Percentiles rank a stretch among this genome's conserved stretches.
Conservation (phyloP, 2,797 vertebrate genomes). For the Myotis daubentonii region DNA sequence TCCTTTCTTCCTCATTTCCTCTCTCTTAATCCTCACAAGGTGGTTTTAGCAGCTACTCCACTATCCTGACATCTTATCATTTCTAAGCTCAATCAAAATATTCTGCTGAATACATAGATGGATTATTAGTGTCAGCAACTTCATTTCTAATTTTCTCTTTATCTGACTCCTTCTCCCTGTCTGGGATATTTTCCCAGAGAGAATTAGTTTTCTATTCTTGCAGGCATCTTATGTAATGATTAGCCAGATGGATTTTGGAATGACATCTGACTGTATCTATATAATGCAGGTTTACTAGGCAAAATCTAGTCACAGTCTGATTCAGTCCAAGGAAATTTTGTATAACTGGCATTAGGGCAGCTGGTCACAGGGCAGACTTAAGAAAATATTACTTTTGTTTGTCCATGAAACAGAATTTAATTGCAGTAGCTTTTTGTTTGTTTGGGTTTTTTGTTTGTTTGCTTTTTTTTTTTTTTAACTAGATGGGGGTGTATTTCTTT, state of each 20-base stretch:
- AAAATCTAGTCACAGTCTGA: not conserved
- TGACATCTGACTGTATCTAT: not conserved
- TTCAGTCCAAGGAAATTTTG: not conserved
- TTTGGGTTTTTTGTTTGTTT: no score
- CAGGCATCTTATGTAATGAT: constrained; percentile 23
- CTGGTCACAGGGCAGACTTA: not conserved
- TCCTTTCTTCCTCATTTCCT: not conserved
- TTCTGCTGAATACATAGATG: constrained; percentile 20
- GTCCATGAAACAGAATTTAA: not conserved
- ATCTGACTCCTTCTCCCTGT: not conserved
- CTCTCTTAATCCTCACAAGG: not conserved
- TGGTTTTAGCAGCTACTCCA: not conserved
- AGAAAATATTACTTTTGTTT: not conserved
- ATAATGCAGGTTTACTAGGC: not conserved
- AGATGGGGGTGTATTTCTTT: not conserved
- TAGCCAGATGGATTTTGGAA: not conserved
- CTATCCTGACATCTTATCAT: not conserved
- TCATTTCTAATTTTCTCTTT: constrained; percentile 45
- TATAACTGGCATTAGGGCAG: no score
- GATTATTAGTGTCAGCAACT: constrained; percentile 19
- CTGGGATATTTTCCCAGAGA: not conserved
- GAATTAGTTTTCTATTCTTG: constrained; percentile 52
- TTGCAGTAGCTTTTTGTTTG: not conserved
- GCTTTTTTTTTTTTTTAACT: not conserved
- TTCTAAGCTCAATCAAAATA: constrained; percentile 35